Evolutionary conservation across 2,888 invertebrate genomes (phyloP).

Genomic region (Drosophila meridiana): DNA sequence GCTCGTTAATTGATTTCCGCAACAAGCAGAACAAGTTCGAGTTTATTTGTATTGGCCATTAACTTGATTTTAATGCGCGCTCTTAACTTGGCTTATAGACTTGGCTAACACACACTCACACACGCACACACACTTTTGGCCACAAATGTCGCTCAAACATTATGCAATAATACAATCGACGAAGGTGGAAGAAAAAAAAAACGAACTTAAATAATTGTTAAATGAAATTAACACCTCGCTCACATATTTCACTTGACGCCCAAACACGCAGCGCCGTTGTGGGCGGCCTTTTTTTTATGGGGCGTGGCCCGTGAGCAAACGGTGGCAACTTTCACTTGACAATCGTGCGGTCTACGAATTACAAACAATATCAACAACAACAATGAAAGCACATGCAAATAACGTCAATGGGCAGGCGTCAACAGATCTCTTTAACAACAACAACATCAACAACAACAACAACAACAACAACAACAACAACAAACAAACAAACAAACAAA

Average conservation of each 20-base stretch:
- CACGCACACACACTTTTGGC: background rate
- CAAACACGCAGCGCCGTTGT: slow-evolving; percentile 33
- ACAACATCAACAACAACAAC: slow-evolving; percentile 15
- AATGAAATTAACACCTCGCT: slow-evolving; percentile 81
- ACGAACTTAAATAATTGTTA: slow-evolving; percentile 48
- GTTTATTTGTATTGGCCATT: slow-evolving; percentile 24
- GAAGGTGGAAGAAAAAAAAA: background rate
- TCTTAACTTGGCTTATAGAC: background rate
- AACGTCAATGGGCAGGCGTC: slow-evolving; percentile 43
- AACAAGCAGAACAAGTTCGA: slow-evolving; percentile 57
- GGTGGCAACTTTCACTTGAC: slow-evolving; percentile 76
- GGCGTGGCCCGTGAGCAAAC: slow-evolving; percentile 64
- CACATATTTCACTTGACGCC: slow-evolving; percentile 60
- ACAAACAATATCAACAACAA: slow-evolving; percentile 55
- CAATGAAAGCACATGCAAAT: slow-evolving; percentile 28
- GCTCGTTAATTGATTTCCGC: slow-evolving; percentile 55
- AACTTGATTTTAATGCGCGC: slow-evolving; percentile 10
- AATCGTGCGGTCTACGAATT: slow-evolving; percentile 69
- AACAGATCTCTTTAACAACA: slow-evolving; percentile 47
- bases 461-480: slow-evolving; percentile 15
- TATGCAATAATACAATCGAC: slow-evolving; percentile 29
- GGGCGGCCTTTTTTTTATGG: slow-evolving; percentile 45
- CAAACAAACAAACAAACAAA: background rate
- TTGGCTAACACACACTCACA: no score
- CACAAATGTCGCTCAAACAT: slow-evolving; percentile 23